These are phyloP conservation scores for Acanthacorydalis orientalis DNA, from an alignment of 2,888 invertebrate genomes.

Conservation along the genomic window DNA sequence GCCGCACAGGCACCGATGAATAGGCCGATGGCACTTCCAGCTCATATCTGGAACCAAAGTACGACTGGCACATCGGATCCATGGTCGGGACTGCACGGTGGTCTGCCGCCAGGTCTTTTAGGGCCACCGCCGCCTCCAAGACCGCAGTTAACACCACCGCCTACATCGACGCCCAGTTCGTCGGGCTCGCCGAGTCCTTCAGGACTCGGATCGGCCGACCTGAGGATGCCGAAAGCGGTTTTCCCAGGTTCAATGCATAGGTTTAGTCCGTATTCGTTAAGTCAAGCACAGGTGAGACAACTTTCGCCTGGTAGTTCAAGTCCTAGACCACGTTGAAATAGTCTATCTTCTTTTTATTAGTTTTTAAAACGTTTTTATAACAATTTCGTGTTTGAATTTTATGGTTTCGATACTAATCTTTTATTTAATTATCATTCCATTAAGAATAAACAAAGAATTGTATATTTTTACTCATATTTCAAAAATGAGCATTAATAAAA, in stretches of 20 bases:
- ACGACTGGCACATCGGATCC: constrained; percentile 13
- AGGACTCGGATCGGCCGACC: constrained; percentile 19
- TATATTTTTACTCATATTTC: no score
- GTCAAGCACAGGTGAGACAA: constrained; percentile 8
- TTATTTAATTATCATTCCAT: no score
- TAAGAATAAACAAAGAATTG: no score
- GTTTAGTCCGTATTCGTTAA: constrained; percentile 26
- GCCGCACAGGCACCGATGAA: constrained; percentile 9
- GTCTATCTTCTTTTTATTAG: not conserved
- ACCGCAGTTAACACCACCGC: constrained; percentile 27
- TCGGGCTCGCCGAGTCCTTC: constrained; percentile 38
- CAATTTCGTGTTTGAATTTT: no score
- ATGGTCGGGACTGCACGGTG: constrained; percentile 23
- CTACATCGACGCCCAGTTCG: constrained; percentile 32
- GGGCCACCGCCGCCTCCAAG: constrained; percentile 23
- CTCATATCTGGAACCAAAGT: constrained; percentile 28
- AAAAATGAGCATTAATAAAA: no score
- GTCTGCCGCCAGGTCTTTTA: constrained; percentile 24
- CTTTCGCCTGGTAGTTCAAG: constrained; percentile 5
- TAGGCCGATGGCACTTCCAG: constrained; percentile 19
- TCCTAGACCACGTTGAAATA: constrained; percentile 3
- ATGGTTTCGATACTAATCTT: no score
- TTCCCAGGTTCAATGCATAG: constrained; percentile 27
- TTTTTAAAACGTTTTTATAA: not conserved
- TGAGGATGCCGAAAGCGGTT: constrained; percentile 27